Evolutionary conservation across 2,797 vertebrate species (phyloP).

Genomic region (Pygocentrus nattereri): DNA sequence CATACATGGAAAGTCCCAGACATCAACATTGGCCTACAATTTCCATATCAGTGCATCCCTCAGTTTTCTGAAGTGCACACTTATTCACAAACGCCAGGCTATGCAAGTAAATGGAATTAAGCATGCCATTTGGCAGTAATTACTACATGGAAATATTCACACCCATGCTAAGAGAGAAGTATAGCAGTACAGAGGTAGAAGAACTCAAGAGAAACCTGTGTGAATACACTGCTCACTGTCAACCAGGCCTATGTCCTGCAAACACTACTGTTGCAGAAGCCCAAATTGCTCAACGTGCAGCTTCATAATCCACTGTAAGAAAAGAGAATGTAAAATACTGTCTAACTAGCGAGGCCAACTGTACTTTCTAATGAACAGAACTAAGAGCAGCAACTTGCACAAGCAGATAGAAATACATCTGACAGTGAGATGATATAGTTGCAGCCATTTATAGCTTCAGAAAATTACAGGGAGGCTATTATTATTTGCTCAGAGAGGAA

Average conservation of each 20-base stretch:
- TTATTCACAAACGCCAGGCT: not conserved
- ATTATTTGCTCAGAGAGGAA: constrained; percentile 47
- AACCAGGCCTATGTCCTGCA: constrained; percentile 13
- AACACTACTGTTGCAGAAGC: constrained; percentile 24
- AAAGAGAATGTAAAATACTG: constrained; percentile 21
- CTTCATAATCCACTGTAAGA: not conserved
- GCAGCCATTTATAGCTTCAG: constrained; percentile 52
- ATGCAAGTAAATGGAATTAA: not conserved
- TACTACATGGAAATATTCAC: not conserved
- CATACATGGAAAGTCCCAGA: no score
- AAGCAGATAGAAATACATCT: constrained; percentile 22
- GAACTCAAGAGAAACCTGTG: not conserved
- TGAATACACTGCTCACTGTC: constrained; percentile 18
- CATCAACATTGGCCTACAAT: not conserved
- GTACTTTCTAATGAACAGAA: constrained; percentile 14
- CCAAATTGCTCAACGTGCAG: not conserved
- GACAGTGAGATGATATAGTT: constrained; percentile 46
- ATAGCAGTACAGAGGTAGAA: not conserved
- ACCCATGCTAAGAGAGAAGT: not conserved
- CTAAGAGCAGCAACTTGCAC: constrained; percentile 18
- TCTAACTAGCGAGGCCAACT: constrained; percentile 19
- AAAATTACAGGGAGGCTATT: constrained; percentile 59
- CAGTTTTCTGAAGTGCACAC: not conserved
- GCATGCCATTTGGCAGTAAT: not conserved
- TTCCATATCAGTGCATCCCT: no score